Base-by-base conservation (phyloP, 2,797 vertebrate species). In the Arctocebus calabarensis region DNA sequence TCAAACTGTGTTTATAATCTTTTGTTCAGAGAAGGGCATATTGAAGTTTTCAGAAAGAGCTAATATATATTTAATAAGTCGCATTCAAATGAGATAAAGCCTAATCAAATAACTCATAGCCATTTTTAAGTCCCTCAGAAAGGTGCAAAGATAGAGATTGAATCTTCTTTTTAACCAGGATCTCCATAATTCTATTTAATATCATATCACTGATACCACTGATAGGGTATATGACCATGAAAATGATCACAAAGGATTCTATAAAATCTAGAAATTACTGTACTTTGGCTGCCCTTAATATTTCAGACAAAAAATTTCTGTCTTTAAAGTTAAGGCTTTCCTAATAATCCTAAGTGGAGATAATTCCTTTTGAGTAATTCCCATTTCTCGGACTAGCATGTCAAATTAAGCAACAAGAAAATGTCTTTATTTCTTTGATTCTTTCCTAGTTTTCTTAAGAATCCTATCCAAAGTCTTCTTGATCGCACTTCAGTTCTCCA, bases 81-180 rank as follows among this genome's bases (percentile, higher is more conserved):
- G 71, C 25, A 95, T 71, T 82, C 59, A 55, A 87, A 45, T 74
- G 52, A 66, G 52, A 83, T 55, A 62, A 43, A 85, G 89, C 92
- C 43, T 79, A 84, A 89, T 93, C 62, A 66, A 82, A 71, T 70
- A 19, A 95, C 2, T 78, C 79, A 34, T 55, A 81, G 34, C 5
- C 48, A 92, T 87, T 25, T 43, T 84, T 14, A 84, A 43, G 25
- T 85, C 90, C 37, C 86, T 94, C 34, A 90, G 59, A 90, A 68
- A 84, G 9, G 16, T 40, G 88, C 0, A 57, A 32, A 52, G 32
- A 90, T 0, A 64, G 62, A 55, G 3, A 77, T 0, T 16, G 32
- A 66, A 48, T 68, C 52, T 85, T 84, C 86, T 88, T 94, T 68
- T 79, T 94, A 68, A 95, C 73, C 61, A 90, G 32, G 25, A 48